Evolutionary conservation across 2,888 invertebrate genomes (phyloP).

Genomic region (Aporophyla lueneburgensis): DNA sequence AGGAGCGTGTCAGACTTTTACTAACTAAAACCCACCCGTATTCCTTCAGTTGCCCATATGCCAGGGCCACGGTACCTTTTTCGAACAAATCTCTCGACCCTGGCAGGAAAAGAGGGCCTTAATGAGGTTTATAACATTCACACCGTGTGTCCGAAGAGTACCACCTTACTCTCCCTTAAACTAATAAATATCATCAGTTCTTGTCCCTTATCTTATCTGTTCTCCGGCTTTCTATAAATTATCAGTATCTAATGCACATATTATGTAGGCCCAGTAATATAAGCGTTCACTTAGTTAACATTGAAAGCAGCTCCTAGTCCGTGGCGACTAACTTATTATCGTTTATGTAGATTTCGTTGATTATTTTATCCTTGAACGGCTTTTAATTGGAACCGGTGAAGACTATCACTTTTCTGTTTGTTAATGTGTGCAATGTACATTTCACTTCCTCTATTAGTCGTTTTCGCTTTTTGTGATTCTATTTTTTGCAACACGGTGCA

Average conservation of each 20-base stretch:
- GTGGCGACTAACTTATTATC: conserved; percentile 25
- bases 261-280: conserved; percentile 43
- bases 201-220: conserved; percentile 57
- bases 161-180: not conserved
- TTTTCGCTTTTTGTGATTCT: not conserved
- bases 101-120: too few relatives aligned
- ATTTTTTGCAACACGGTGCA: not conserved
- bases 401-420: conserved; percentile 23
- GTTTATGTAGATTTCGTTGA: conserved; percentile 50
- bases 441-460: not conserved
- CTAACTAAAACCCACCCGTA: too few relatives aligned
- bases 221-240: conserved; percentile 55
- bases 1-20: too few relatives aligned
- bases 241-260: conserved; percentile 59
- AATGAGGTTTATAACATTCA: not conserved
- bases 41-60: too few relatives aligned
- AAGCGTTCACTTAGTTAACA: conserved; percentile 36
- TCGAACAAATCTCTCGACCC: too few relatives aligned
- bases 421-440: not conserved
- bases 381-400: conserved; percentile 34
- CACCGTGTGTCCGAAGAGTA: not conserved
- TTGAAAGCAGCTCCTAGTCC: conserved; percentile 1
- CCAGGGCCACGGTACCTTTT: too few relatives aligned
- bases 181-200: conserved; percentile 28
- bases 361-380: conserved; percentile 25